Percentiles rank a stretch among this genome's conserved stretches.
phyloP scores from a whole-genome alignment of 2,113 vertebrate species.

The Pantherophis guttatus region DNA sequence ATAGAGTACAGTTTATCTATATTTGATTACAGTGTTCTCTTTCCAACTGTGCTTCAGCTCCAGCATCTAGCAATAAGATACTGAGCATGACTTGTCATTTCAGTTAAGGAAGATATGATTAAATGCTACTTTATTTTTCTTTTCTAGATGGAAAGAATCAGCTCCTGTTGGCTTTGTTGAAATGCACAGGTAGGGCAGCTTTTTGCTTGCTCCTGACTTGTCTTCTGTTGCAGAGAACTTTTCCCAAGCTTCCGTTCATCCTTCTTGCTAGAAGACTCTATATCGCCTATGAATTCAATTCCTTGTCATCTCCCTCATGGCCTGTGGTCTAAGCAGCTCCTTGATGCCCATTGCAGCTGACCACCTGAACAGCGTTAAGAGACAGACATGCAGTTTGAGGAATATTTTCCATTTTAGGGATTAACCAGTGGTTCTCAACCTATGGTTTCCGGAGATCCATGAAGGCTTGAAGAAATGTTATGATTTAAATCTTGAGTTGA shows the following conservation, averaged over 20 bases:
- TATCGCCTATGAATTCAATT: not conserved
- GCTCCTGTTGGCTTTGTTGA: conserved; percentile 91
- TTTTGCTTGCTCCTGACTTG: not conserved
- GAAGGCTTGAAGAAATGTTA: too few species aligned
- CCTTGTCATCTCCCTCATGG: not conserved
- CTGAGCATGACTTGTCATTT: not conserved
- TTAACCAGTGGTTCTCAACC: too few species aligned
- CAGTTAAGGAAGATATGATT: not conserved
- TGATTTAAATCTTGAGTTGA: too few species aligned
- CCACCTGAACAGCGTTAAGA: not conserved
- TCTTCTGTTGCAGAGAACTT: not conserved
- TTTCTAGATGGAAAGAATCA: conserved; percentile 94
- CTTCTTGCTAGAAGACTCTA: not conserved
- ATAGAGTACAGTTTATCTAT: not conserved
- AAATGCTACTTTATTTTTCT: conserved; percentile 1
- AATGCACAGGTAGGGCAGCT: conserved; percentile 87
- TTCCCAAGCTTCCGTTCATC: not conserved
- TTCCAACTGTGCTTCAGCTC: not conserved
- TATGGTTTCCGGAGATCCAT: too few species aligned
- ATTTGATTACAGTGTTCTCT: not conserved
- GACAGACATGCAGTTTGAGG: not conserved
- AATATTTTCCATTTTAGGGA: not conserved
- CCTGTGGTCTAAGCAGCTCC: not conserved
- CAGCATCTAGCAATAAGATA: not conserved
- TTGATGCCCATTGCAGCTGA: not conserved